phyloP scores from a whole-genome alignment of 2,888 invertebrate species.

The Rhaphigaster nebulosa region DNA sequence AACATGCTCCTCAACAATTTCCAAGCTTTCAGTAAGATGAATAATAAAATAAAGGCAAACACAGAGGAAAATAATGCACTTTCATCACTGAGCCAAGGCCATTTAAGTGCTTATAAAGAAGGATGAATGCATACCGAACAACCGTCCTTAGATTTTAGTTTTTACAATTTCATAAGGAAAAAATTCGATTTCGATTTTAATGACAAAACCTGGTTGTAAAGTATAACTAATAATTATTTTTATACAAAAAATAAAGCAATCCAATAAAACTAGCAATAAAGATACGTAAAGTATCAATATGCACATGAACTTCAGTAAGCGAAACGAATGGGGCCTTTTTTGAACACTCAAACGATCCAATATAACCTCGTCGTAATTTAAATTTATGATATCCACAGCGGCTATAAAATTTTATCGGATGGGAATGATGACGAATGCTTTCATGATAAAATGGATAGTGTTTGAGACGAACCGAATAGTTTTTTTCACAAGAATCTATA shows the following conservation, averaged over 20 bases:
- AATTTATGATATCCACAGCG: too few relatives aligned
- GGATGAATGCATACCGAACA: neutral
- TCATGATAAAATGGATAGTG: neutral
- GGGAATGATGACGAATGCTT: neutral
- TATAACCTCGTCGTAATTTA: too few relatives aligned
- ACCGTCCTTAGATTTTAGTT: neutral
- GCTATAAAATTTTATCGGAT: neutral
- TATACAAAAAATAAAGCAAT: neutral
- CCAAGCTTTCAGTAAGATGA: neutral
- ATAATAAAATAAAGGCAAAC: neutral
- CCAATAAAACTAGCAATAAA: neutral
- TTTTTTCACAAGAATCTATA: too few relatives aligned
- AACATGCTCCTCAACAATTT: neutral
- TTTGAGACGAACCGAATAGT: too few relatives aligned
- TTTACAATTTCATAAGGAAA: neutral
- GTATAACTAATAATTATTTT: too few relatives aligned
- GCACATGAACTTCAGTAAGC: neutral
- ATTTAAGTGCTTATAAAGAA: neutral
- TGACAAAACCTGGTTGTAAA: too few relatives aligned
- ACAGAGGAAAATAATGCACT: neutral
- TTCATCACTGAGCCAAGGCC: neutral
- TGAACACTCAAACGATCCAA: too few relatives aligned
- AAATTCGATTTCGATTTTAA: neutral
- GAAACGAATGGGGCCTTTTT: neutral
- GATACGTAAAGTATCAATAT: neutral